Base-by-base conservation (phyloP, 2,888 invertebrate genomes). In the Drosophila tanythrix region DNA sequence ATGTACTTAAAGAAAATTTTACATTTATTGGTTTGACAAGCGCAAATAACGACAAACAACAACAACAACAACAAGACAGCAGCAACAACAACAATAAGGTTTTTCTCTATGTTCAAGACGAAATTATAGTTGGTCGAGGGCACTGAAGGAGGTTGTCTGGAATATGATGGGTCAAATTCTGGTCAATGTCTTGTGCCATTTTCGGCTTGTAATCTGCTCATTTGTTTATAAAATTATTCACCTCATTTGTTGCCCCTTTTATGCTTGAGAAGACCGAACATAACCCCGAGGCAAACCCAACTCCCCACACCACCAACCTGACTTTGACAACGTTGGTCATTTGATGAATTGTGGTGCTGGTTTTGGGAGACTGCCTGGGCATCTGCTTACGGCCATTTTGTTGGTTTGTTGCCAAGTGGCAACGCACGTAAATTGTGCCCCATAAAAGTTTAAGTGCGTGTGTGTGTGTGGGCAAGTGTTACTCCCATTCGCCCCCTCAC, bases 191-290 rank as follows among this genome's bases (percentile, higher is more conserved):
- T 85, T 85, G 72, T 74, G 74, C 88, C 83, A 88, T 88, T 84
- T 74, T 82, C 74, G 86, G 88, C 78, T 85, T 82, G 88, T 87
- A 87, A 87, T 89, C 87, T 88, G 85, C 86, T 89, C 88, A 87
- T 87, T 87, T 87, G 89, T 83, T 89, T 90, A 82, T 90, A 83
- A 87, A 91, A 92, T 92, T 91, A 91, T 92, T 82, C 90, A 91
- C 88, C 91, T 92, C 92, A 91, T 91, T 91, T 90, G 90, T 87
- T 91, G 86, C 82, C 76, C 89, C 81, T 88, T 84, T 91, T 91
- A 85, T 89, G 88, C 82, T 85, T 90, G 78, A 87, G 62, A 90
- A 89, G 59, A 60, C 60, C 40, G 33, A 31, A 57, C 56, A 38
- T 27, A 29, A 38, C 35, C 38, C 33, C 51, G 25, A 53, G 48